These are phyloP conservation scores for Phylloscopus collybita DNA, from an alignment of 2,797 vertebrate species.

Conservation along the genomic window DNA sequence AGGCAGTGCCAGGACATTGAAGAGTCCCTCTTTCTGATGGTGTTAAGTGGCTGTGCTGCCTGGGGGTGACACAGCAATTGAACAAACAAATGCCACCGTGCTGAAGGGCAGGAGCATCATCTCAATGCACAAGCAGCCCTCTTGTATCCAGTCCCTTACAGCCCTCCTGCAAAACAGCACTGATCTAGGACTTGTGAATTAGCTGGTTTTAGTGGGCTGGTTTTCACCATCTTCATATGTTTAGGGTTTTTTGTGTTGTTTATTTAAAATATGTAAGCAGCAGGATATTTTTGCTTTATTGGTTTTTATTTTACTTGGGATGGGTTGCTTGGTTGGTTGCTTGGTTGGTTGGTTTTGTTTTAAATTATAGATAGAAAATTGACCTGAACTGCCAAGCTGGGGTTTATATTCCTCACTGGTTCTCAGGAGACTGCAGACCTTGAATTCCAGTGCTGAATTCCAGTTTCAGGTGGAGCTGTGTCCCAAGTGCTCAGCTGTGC, in stretches of 20 bases:
- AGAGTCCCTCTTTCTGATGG: not conserved
- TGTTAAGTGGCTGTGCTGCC: not conserved
- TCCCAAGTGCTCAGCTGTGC: not conserved
- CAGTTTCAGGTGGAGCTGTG: not conserved
- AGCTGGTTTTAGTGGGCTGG: not conserved
- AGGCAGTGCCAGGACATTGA: rapidly evolving
- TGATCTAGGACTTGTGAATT: not conserved
- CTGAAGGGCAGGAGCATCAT: not conserved
- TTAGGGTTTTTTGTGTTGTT: not conserved
- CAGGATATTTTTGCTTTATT: not conserved
- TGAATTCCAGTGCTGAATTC: not conserved
- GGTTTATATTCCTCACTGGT: not conserved
- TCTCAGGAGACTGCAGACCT: not conserved
- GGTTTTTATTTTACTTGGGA: not conserved
- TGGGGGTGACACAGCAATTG: not conserved
- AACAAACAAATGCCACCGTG: not conserved
- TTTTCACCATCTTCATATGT: not conserved
- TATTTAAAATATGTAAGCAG: not conserved
- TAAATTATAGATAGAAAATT: not conserved
- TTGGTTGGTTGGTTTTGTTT: not conserved
- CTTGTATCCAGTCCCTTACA: not conserved
- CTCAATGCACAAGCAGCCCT: not conserved
- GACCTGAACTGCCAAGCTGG: not conserved
- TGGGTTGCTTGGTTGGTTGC: rapidly evolving
- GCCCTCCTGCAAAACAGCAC: not conserved